These are phyloP conservation scores for Neuroscelio doddi DNA, from an alignment of 2,888 invertebrate species.

Conservation along the genomic window DNA sequence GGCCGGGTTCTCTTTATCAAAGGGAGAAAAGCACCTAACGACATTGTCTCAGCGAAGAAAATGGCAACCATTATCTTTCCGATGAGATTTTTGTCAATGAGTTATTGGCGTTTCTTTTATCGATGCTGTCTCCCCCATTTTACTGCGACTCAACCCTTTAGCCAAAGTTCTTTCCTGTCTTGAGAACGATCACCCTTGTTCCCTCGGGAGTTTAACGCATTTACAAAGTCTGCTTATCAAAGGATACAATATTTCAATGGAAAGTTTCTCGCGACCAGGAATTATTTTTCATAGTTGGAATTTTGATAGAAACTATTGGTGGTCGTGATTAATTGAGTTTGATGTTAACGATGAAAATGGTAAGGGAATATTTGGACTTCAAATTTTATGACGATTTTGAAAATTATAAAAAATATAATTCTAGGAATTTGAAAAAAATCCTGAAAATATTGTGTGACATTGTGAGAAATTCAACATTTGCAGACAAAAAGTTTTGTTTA, in stretches of 20 bases:
- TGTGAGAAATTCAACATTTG: no score
- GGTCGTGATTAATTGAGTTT: no score
- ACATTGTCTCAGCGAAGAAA: constrained; percentile 59
- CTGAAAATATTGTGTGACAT: no score
- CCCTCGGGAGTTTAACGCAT: constrained; percentile 58
- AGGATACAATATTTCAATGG: constrained; percentile 32
- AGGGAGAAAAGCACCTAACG: constrained; percentile 46
- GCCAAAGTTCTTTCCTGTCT: constrained; percentile 59
- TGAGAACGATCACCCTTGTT: constrained; percentile 45
- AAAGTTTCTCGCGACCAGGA: neutral
- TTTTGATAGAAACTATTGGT: no score
- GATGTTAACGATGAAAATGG: no score
- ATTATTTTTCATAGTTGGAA: neutral
- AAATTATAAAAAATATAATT: no score
- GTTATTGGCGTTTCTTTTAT: constrained; percentile 69
- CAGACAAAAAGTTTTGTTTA: no score
- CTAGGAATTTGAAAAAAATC: no score
- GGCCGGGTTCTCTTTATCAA: constrained; percentile 69
- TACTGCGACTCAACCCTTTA: constrained; percentile 67
- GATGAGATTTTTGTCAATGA: constrained; percentile 72
- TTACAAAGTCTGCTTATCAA: constrained; percentile 63
- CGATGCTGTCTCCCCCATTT: constrained; percentile 60
- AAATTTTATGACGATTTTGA: no score
- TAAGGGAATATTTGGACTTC: no score
- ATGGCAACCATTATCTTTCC: constrained; percentile 65